These are phyloP conservation scores for Charanyca ferruginea DNA, from an alignment of 2,888 invertebrate genomes.

Conservation along the genomic window DNA sequence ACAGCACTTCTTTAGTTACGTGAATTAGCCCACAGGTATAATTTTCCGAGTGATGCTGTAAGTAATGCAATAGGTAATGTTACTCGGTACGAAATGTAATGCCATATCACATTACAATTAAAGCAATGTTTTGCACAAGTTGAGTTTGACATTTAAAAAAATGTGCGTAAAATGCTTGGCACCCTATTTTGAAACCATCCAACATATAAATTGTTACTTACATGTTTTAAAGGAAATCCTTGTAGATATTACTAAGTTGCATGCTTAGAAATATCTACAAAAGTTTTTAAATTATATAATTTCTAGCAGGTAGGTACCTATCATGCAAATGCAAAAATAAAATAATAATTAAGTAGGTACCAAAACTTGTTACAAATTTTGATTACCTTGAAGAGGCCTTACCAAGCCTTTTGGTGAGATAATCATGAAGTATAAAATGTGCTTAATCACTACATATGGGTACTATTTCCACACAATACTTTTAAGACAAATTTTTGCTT, in stretches of 20 bases:
- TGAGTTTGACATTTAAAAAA: slow-evolving; percentile 33
- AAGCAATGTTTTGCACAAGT: not conserved
- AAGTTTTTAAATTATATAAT: no score
- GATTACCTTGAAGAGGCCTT: slow-evolving; percentile 33
- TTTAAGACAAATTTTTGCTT: not conserved
- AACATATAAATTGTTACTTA: no score
- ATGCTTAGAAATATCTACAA: no score
- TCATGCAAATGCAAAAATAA: no score
- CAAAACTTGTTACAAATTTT: slow-evolving; percentile 9
- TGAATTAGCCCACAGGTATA: no score
- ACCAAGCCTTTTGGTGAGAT: slow-evolving; percentile 30
- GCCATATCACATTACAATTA: not conserved
- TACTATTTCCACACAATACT: slow-evolving; percentile 13
- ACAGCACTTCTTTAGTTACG: no score
- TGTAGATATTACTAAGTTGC: no score
- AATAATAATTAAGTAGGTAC: not conserved
- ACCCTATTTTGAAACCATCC: slow-evolving; percentile 50
- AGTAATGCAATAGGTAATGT: not conserved
- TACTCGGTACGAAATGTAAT: not conserved
- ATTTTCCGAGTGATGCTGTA: not conserved
- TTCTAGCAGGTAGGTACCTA: no score
- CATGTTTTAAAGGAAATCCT: no score
- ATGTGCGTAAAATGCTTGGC: slow-evolving; percentile 45
- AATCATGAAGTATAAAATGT: slow-evolving; percentile 36
- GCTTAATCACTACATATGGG: slow-evolving; percentile 37